A percentile compares a stretch with the other conserved stretches of the same genome.
These are phyloP conservation scores for Cinclus mexicanus DNA, from an alignment of 2,113 vertebrate species.

Conservation along the genomic window DNA sequence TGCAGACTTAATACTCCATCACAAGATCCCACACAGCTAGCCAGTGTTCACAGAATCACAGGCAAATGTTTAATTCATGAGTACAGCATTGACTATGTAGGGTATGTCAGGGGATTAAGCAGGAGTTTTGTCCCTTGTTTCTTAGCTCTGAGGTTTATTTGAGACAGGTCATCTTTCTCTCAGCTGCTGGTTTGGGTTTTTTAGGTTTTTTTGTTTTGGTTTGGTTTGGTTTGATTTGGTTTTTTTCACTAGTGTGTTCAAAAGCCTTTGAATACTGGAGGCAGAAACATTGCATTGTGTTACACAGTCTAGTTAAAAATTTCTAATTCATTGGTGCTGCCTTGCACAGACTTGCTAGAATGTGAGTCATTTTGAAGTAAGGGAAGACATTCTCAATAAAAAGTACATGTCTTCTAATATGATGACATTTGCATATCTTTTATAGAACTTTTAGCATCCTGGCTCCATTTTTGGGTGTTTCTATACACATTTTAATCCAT, in stretches of 20 bases:
- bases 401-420: background rate
- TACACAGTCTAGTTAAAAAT: background rate
- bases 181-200: background rate
- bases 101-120: constrained; percentile 2
- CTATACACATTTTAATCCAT: background rate
- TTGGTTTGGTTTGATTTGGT: background rate
- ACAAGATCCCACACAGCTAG: background rate
- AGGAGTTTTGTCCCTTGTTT: background rate
- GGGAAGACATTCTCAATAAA: background rate
- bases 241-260: background rate
- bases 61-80: constrained; percentile 40
- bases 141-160: background rate
- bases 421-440: background rate
- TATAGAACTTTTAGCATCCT: background rate
- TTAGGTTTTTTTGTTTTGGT: background rate
- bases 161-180: background rate
- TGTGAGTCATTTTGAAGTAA: background rate
- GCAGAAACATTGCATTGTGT: background rate
- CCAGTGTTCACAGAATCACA: background rate
- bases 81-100: background rate
- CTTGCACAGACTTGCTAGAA: background rate
- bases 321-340: background rate
- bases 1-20: background rate
- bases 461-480: background rate
- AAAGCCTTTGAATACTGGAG: background rate